Evolutionary conservation across 1,140 invertebrate species (phyloP).

Genomic region (Lordiphosa collinella): DNA sequence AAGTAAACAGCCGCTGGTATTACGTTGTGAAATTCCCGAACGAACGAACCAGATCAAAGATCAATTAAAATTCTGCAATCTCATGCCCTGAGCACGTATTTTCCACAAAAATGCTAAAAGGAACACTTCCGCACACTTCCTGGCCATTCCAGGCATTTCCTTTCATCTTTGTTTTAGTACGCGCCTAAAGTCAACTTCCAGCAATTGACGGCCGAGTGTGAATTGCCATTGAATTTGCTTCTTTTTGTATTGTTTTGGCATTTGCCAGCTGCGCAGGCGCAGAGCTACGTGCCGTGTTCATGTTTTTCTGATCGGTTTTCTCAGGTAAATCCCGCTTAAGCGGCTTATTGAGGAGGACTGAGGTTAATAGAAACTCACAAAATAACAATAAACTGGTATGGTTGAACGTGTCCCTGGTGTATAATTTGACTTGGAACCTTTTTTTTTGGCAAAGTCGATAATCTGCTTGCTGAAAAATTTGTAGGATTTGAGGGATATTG

Average conservation of each 20-base stretch:
- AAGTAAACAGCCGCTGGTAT: constrained; percentile 61
- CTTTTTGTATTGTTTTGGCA: constrained; percentile 22
- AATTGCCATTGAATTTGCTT: constrained; percentile 69
- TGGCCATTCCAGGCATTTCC: constrained; percentile 23
- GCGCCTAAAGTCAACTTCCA: constrained; percentile 67
- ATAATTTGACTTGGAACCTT: constrained; percentile 57
- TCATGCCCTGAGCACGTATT: constrained; percentile 51
- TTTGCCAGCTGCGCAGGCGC: constrained; percentile 69
- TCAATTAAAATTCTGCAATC: constrained; percentile 47
- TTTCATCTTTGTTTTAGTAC: constrained; percentile 39
- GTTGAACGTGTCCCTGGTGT: constrained; percentile 63
- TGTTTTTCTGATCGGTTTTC: constrained; percentile 27
- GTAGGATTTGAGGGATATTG: constrained; percentile 18
- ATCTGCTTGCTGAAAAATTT: constrained; percentile 73
- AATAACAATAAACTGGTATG: constrained; percentile 38
- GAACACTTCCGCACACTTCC: constrained; percentile 67
- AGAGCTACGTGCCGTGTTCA: constrained; percentile 44
- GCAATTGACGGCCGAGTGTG: constrained; percentile 69
- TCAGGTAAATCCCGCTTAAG: constrained; percentile 61
- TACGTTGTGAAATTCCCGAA: constrained; percentile 60
- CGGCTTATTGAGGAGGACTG: constrained; percentile 57
- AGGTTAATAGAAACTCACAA: constrained; percentile 69
- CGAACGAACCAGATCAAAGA: constrained; percentile 28
- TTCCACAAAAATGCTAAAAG: constrained; percentile 12
- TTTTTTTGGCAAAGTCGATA: constrained; percentile 26